Conservation (phyloP, 2,888 invertebrate genomes). For the Acrocera orbiculus region DNA sequence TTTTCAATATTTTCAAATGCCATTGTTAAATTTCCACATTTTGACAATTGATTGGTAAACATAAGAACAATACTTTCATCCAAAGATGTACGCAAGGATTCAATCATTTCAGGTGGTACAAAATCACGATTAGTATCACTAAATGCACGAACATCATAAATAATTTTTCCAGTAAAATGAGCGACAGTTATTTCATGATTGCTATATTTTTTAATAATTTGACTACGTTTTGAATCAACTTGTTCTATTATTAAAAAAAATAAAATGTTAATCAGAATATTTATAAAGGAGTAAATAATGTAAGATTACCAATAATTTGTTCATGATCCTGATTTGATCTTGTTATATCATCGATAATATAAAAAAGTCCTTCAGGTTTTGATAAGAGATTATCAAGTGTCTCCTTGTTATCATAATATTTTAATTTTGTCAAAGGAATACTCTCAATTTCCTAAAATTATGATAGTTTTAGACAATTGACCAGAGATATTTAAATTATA, state of each 20-base stretch:
- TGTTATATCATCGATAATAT: slow-evolving; percentile 75
- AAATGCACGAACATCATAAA: slow-evolving; percentile 68
- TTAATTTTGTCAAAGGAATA: slow-evolving; percentile 47
- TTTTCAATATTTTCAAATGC: slow-evolving; percentile 27
- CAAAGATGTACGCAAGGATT: slow-evolving; percentile 60
- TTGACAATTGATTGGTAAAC: slow-evolving; percentile 69
- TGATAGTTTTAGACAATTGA: slow-evolving; percentile 20
- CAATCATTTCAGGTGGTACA: slow-evolving; percentile 75
- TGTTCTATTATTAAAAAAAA: slow-evolving; percentile 18
- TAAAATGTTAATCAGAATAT: slow-evolving; percentile 1
- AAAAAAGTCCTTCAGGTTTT: slow-evolving; percentile 66
- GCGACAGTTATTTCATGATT: slow-evolving; percentile 64
- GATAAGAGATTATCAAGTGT: slow-evolving; percentile 75
- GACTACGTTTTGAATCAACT: slow-evolving; percentile 25
- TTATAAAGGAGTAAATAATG: background rate
- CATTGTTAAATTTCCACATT: slow-evolving; percentile 65
- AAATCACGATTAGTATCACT: slow-evolving; percentile 82
- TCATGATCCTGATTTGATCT: slow-evolving; percentile 51
- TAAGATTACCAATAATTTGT: slow-evolving; percentile 45
- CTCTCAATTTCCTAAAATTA: slow-evolving; percentile 54
- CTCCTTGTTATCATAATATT: slow-evolving; percentile 75
- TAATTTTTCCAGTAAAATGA: slow-evolving; percentile 79
- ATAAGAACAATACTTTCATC: slow-evolving; percentile 52
- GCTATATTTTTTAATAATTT: slow-evolving; percentile 27
- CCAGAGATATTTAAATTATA: slow-evolving; percentile 12